phyloP scores from a whole-genome alignment of 2,113 vertebrate genomes.

The Zootoca vivipara region DNA sequence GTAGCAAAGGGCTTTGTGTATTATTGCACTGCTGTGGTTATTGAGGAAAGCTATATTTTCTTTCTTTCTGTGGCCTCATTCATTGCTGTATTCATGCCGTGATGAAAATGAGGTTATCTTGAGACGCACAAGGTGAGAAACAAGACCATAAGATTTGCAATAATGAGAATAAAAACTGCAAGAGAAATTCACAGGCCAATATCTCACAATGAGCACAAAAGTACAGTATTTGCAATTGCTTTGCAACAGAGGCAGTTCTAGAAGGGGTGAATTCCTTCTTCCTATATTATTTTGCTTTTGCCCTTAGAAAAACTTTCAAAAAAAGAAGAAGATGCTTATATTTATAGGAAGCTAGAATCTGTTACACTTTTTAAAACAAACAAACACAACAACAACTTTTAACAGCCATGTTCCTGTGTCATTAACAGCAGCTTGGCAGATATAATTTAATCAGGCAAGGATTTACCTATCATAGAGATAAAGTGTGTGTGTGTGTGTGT shows the following conservation, averaged over 20 bases:
- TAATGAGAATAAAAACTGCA: not conserved
- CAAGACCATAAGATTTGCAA: not conserved
- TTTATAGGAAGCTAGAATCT: not conserved
- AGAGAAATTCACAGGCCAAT: not conserved
- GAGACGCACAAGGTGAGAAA: slow-evolving; percentile 40
- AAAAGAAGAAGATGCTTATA: not conserved
- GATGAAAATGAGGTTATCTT: slow-evolving; percentile 45
- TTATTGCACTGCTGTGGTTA: slow-evolving; percentile 6
- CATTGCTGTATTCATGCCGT: slow-evolving; percentile 49
- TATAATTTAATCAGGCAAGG: not conserved
- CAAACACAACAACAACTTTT: not conserved
- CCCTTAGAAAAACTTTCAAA: not conserved
- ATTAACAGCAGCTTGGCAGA: not conserved
- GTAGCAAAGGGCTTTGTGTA: slow-evolving; percentile 28
- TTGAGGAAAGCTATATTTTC: not conserved
- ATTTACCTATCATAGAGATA: not conserved
- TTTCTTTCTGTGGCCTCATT: slow-evolving; percentile 25
- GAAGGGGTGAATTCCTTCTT: not conserved
- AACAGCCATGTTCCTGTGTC: not conserved
- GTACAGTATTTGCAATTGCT: not conserved
- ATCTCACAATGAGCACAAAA: not conserved
- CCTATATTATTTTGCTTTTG: not conserved
- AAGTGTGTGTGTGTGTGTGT: not conserved
- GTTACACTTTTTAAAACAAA: not conserved
- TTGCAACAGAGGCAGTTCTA: not conserved